A percentile compares a stretch with the other conserved stretches of the same genome.
phyloP scores from a whole-genome alignment of 2,888 invertebrate species.

The Leucoptera coffeella region DNA sequence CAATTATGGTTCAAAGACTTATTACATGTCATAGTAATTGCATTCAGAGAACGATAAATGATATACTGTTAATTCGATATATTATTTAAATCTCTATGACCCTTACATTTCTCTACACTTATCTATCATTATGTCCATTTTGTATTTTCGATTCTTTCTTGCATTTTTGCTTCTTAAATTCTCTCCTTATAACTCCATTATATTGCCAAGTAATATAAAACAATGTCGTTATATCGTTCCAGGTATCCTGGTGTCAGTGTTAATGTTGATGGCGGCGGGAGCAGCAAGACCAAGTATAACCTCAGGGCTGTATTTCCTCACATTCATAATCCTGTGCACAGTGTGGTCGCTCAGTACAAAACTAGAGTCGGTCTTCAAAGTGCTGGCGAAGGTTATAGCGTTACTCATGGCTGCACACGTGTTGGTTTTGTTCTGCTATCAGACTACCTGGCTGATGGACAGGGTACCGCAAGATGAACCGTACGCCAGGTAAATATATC shows the following conservation, averaged over 20 bases:
- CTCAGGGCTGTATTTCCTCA: slow-evolving; percentile 79
- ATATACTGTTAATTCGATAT: too few relatives aligned
- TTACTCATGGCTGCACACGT: slow-evolving; percentile 74
- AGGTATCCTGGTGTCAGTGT: slow-evolving; percentile 62
- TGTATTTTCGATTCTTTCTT: too few relatives aligned
- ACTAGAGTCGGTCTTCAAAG: slow-evolving; percentile 70
- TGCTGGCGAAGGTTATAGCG: slow-evolving; percentile 63
- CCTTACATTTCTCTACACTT: too few relatives aligned
- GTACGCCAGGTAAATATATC: slow-evolving; percentile 61
- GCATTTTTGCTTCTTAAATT: too few relatives aligned
- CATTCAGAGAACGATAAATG: too few relatives aligned
- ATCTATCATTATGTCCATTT: too few relatives aligned
- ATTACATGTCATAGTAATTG: too few relatives aligned
- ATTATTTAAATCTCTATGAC: too few relatives aligned
- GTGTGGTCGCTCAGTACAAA: slow-evolving; percentile 81
- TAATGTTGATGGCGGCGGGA: slow-evolving; percentile 64
- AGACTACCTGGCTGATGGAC: slow-evolving; percentile 76
- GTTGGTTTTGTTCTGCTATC: slow-evolving; percentile 68
- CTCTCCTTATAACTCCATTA: too few relatives aligned
- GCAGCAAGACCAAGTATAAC: slow-evolving; percentile 77
- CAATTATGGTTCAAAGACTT: too few relatives aligned
- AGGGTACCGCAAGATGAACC: slow-evolving; percentile 61
- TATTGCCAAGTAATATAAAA: too few relatives aligned
- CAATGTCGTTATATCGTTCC: too few relatives aligned
- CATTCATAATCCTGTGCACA: slow-evolving; percentile 78